phyloP scores from a whole-genome alignment of 2,113 vertebrate genomes.

The Rhabdomys dilectus region DNA sequence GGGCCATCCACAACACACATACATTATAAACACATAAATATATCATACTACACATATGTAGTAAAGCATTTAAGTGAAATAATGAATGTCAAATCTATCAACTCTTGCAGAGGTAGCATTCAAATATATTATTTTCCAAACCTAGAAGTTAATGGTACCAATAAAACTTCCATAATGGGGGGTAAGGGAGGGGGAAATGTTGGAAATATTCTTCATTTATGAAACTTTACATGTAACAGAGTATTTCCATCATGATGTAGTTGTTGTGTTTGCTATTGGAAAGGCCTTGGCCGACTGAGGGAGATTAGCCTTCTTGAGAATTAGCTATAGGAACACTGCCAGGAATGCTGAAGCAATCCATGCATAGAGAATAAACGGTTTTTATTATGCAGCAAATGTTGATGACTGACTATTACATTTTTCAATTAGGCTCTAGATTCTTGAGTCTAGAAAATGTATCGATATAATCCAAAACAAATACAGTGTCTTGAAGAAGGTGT shows the following conservation, averaged over 20 bases:
- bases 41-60: neutral
- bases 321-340: neutral
- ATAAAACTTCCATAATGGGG: neutral
- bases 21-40: neutral
- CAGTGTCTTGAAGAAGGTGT: neutral
- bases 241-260: neutral
- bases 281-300: neutral
- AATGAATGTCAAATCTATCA: slow-evolving; percentile 37
- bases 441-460: neutral
- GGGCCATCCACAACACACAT: neutral
- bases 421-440: neutral
- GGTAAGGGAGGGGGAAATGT: neutral
- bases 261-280: neutral
- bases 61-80: slow-evolving; percentile 21
- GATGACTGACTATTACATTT: neutral
- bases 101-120: neutral
- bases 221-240: neutral
- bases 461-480: neutral
- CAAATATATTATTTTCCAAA: slow-evolving; percentile 41
- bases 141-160: neutral
- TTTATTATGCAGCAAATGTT: neutral
- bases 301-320: neutral
- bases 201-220: neutral
- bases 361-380: neutral
- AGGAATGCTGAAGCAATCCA: neutral